These are phyloP conservation scores for Drosophila kanapiae DNA, from an alignment of 1,140 invertebrate genomes.

Conservation along the genomic window DNA sequence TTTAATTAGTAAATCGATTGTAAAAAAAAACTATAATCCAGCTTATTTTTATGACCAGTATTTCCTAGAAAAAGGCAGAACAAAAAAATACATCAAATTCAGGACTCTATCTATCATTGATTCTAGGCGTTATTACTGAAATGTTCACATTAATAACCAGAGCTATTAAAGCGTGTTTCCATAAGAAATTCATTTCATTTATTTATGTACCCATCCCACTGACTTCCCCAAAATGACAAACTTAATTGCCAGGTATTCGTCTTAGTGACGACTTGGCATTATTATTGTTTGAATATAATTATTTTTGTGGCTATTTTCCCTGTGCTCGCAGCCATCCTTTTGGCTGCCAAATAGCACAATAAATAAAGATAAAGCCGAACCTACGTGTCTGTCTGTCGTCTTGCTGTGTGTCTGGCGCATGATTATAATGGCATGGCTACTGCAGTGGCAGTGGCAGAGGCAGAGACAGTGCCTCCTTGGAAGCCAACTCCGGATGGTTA, in stretches of 20 bases:
- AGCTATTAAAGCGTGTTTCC: neutral
- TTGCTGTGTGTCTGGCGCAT: conserved; percentile 53
- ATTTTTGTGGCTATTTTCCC: conserved; percentile 33
- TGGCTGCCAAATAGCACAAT: conserved; percentile 47
- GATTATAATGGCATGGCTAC: conserved; percentile 59
- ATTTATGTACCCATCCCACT: neutral
- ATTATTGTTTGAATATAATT: conserved; percentile 44
- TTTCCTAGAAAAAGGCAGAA: neutral
- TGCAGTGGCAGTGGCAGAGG: conserved; percentile 46
- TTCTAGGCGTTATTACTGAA: neutral
- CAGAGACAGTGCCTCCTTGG: conserved; percentile 29
- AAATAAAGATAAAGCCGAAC: conserved; percentile 55
- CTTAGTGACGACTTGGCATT: conserved; percentile 5
- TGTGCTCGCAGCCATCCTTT: conserved; percentile 24
- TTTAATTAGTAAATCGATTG: no score
- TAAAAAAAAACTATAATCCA: neutral
- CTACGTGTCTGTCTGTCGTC: conserved; percentile 30
- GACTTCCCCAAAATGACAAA: conserved; percentile 13
- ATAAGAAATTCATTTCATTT: neutral
- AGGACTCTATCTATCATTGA: neutral
- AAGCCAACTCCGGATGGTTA: conserved; percentile 51
- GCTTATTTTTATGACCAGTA: neutral
- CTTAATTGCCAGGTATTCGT: conserved; percentile 45
- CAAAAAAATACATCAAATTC: neutral
- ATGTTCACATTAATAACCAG: no score